Percentiles rank a stretch among this genome's conserved stretches.
These are phyloP conservation scores for Cosmia trapezina DNA, from an alignment of 2,888 invertebrate species.

Conservation along the genomic window DNA sequence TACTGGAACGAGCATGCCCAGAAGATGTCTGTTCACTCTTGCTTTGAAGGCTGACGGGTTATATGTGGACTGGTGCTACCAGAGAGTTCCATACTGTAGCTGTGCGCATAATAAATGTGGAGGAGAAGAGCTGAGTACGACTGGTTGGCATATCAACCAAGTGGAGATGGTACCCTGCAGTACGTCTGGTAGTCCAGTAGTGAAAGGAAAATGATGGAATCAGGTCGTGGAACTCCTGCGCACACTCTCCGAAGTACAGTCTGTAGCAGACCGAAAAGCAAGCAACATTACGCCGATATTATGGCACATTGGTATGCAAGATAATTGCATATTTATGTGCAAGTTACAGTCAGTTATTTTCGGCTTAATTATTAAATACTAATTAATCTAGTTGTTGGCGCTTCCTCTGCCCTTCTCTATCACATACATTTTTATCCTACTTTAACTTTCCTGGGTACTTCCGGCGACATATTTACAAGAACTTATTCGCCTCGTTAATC, in stretches of 20 bases:
- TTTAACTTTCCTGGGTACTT: slow-evolving; percentile 10
- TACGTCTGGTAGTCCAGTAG: background rate
- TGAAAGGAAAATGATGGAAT: background rate
- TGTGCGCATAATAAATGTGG: background rate
- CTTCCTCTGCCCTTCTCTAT: background rate
- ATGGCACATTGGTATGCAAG: background rate
- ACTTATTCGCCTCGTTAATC: slow-evolving; percentile 44
- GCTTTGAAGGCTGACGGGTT: background rate
- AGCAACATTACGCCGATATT: background rate
- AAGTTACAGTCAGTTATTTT: slow-evolving; percentile 11
- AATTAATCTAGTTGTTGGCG: slow-evolving; percentile 12
- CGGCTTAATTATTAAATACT: slow-evolving; percentile 4
- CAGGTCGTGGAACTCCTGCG: background rate
- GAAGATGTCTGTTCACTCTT: background rate
- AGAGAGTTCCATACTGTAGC: background rate
- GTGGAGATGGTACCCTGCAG: background rate
- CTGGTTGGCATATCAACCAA: background rate
- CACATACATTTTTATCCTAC: background rate
- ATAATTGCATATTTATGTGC: background rate
- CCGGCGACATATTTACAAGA: slow-evolving; percentile 45
- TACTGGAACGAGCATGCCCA: background rate
- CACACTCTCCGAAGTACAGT: background rate
- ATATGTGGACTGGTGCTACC: too few species aligned
- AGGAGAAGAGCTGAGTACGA: background rate
- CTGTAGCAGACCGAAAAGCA: background rate